These are phyloP conservation scores for Euura saliciscinereae DNA, from an alignment of 1,140 invertebrate species.

Conservation along the genomic window DNA sequence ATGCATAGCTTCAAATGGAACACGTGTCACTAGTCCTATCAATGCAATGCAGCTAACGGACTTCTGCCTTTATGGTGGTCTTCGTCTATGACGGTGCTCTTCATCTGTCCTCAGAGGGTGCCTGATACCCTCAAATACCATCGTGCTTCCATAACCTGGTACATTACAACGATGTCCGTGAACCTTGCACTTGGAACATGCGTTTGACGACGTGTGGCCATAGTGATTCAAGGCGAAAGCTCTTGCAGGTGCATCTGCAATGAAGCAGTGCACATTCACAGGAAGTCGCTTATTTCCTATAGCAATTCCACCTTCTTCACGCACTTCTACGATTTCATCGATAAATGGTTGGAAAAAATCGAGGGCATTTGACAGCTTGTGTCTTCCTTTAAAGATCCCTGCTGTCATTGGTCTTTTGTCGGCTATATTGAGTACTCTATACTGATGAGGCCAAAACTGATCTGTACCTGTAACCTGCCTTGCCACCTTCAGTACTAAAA, in stretches of 20 bases:
- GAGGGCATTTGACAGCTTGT: conserved; percentile 10
- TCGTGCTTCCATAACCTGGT: neutral
- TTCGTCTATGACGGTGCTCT: conserved; percentile 25
- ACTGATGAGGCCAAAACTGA: conserved; percentile 14
- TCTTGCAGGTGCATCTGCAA: conserved; percentile 26
- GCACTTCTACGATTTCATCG: neutral
- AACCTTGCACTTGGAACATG: conserved; percentile 29
- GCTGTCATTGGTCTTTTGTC: conserved; percentile 10
- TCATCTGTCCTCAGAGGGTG: conserved; percentile 16
- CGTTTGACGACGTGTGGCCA: neutral
- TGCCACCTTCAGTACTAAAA: conserved; percentile 23
- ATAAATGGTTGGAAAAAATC: conserved; percentile 20
- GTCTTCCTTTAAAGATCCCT: conserved; percentile 16
- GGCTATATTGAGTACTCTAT: conserved; percentile 17
- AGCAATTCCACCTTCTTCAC: neutral
- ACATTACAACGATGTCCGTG: conserved; percentile 19
- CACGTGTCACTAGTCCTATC: conserved; percentile 20
- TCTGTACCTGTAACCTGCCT: neutral
- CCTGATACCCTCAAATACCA: no score
- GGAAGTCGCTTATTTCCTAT: neutral
- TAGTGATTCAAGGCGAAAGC: neutral
- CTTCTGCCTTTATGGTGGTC: conserved; percentile 17
- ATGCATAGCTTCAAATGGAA: conserved; percentile 26
- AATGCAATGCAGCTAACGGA: neutral
- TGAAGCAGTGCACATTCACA: conserved; percentile 14